Percentiles rank a stretch among this genome's conserved stretches.
Conservation (phyloP, 2,113 vertebrate species). For the Chaenocephalus aceratus region DNA sequence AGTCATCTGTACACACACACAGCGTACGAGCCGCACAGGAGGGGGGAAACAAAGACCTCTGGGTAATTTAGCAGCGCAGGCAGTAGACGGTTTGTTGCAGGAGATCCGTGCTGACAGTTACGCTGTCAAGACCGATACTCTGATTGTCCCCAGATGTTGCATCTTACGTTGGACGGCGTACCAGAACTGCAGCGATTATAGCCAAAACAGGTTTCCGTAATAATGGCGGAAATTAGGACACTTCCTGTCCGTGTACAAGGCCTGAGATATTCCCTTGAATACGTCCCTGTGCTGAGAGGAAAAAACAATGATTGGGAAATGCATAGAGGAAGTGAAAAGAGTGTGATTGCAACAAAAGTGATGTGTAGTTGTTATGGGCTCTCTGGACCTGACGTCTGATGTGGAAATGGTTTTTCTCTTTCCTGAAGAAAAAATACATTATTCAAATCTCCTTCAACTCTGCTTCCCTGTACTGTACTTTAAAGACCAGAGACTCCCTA, state of each 20-base stretch:
- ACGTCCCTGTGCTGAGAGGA: not conserved
- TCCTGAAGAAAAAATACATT: conserved; percentile 58
- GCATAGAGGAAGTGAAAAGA: conserved; percentile 21
- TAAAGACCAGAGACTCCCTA: conserved; percentile 27
- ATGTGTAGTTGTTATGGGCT: conserved; percentile 24
- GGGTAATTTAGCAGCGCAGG: conserved; percentile 46
- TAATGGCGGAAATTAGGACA: conserved; percentile 48
- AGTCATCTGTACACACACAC: conserved; percentile 73
- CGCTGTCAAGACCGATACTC: conserved; percentile 57
- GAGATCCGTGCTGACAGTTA: conserved; percentile 68
- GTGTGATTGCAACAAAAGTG: conserved; percentile 27
- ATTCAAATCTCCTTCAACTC: conserved; percentile 5
- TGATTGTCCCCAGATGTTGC: conserved; percentile 76
- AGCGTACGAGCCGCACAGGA: conserved; percentile 38
- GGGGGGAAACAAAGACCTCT: conserved; percentile 32
- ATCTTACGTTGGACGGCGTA: conserved; percentile 35
- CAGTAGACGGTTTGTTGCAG: conserved; percentile 55
- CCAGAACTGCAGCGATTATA: conserved; percentile 45
- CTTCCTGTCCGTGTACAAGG: conserved; percentile 58
- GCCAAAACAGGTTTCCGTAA: conserved; percentile 49
- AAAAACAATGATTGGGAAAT: conserved; percentile 7
- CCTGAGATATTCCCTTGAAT: conserved; percentile 28
- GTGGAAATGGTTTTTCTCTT: conserved; percentile 50
- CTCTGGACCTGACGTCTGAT: conserved; percentile 41
- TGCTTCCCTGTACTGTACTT: not conserved